These are phyloP conservation scores for Patella caerulea DNA, from an alignment of 2,888 invertebrate species.

Conservation along the genomic window DNA sequence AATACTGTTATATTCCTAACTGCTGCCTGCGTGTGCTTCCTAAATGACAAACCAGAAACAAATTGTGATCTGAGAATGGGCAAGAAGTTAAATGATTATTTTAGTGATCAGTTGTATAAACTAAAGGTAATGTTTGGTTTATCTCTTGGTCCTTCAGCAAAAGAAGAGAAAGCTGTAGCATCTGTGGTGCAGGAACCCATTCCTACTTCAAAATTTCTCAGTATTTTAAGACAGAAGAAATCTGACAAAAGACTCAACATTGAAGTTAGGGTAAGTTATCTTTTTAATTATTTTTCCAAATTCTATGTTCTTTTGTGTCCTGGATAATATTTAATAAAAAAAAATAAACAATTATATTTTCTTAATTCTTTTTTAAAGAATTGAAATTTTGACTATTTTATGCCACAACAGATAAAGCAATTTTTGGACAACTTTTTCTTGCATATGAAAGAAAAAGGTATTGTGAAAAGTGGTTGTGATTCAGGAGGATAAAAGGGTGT, in stretches of 20 bases:
- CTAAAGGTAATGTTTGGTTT: slow-evolving; percentile 50
- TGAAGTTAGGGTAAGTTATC: slow-evolving; percentile 56
- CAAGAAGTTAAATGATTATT: slow-evolving; percentile 42
- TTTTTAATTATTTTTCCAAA: not conserved
- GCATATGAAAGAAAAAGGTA: too few species aligned
- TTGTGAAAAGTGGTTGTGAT: too few species aligned
- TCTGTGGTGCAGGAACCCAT: slow-evolving; percentile 56
- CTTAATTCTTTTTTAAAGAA: too few species aligned
- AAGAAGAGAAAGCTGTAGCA: slow-evolving; percentile 58
- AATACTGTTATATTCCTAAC: too few species aligned
- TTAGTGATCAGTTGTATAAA: slow-evolving; percentile 41
- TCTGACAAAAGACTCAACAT: slow-evolving; percentile 55
- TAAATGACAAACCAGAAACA: too few species aligned
- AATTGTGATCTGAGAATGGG: slow-evolving; percentile 36
- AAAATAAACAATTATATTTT: too few species aligned
- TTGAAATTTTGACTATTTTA: too few species aligned
- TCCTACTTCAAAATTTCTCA: slow-evolving; percentile 52
- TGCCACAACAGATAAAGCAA: too few species aligned
- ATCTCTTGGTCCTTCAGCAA: slow-evolving; percentile 53
- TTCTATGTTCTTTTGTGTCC: not conserved
- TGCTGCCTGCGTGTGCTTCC: too few species aligned
- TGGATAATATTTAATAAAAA: not conserved
- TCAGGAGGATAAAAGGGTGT: too few species aligned
- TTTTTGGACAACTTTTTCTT: too few species aligned
- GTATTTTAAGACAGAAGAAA: slow-evolving; percentile 52